phyloP scores from a whole-genome alignment of 2,888 invertebrate species.

The Eupithecia inturbata region DNA sequence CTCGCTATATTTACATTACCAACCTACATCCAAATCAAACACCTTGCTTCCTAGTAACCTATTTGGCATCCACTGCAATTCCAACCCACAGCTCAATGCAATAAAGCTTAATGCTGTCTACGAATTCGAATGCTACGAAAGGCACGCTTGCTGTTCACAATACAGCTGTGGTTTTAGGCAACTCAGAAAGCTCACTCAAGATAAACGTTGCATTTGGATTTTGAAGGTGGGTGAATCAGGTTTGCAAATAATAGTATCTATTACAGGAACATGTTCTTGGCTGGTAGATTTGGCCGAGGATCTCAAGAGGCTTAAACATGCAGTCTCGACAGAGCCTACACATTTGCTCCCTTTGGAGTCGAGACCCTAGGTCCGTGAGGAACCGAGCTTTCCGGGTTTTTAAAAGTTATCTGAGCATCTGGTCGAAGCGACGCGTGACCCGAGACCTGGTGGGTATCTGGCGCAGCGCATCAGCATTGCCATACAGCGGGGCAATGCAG shows the following conservation, averaged over 20 bases:
- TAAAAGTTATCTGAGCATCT: too few relatives aligned
- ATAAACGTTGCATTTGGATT: not conserved
- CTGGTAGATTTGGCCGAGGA: too few relatives aligned
- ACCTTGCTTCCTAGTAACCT: slow-evolving; percentile 25
- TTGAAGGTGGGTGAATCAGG: not conserved
- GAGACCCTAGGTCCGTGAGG: too few relatives aligned
- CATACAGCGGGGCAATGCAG: too few relatives aligned
- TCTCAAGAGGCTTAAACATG: too few relatives aligned
- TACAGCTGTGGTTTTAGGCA: not conserved
- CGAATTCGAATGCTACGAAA: slow-evolving; percentile 7
- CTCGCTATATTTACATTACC: not conserved
- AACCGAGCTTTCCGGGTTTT: too few relatives aligned
- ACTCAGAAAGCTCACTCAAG: not conserved
- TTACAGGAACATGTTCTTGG: not conserved
- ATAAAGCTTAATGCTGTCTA: slow-evolving; percentile 13
- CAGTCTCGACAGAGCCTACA: too few relatives aligned
- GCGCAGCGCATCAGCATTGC: too few relatives aligned
- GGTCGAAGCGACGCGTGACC: too few relatives aligned
- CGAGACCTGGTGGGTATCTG: too few relatives aligned
- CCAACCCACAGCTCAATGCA: slow-evolving; percentile 9
- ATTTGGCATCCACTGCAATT: slow-evolving; percentile 16
- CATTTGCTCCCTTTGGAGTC: too few relatives aligned
- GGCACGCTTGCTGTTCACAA: not conserved
- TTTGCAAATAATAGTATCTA: not conserved
- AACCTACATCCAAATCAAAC: slow-evolving; percentile 11